Evolutionary conservation across 2,888 invertebrate species (phyloP).

Genomic region (Myopa tessellatipennis): DNA sequence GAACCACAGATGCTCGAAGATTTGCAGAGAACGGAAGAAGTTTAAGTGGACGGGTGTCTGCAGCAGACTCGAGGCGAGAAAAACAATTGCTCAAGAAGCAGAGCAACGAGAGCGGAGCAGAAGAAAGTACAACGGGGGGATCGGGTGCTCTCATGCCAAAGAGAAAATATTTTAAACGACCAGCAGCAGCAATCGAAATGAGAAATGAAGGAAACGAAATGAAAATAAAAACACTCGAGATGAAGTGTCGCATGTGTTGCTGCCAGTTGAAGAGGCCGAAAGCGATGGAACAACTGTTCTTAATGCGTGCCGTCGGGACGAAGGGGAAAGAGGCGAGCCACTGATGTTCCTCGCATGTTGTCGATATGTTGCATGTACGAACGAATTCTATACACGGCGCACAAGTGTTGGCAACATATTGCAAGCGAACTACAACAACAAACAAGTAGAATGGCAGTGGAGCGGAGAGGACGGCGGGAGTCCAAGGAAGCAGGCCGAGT

Average conservation of each 20-base stretch:
- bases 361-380: neutral
- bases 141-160: neutral
- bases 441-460: neutral
- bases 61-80: slow-evolving; percentile 16
- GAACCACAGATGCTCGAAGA: slow-evolving; percentile 21
- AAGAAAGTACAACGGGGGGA: neutral
- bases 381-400: slow-evolving; percentile 56
- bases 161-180: slow-evolving; percentile 8
- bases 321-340: neutral
- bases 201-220: slow-evolving; percentile 34
- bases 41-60: slow-evolving; percentile 11
- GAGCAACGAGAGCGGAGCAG: neutral
- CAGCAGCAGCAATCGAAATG: slow-evolving; percentile 25
- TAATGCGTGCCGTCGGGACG: slow-evolving; percentile 17
- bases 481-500: neutral
- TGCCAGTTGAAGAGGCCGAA: slow-evolving; percentile 44
- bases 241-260: slow-evolving; percentile 57
- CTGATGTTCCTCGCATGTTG: neutral
- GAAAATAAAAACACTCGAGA: slow-evolving; percentile 42
- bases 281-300: slow-evolving; percentile 26
- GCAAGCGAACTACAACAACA: slow-evolving; percentile 26
- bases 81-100: neutral
- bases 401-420: slow-evolving; percentile 64
- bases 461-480: neutral
- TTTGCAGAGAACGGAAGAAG: neutral